These are phyloP conservation scores for Melanostoma mellinum DNA, from an alignment of 2,888 invertebrate species.

Conservation along the genomic window DNA sequence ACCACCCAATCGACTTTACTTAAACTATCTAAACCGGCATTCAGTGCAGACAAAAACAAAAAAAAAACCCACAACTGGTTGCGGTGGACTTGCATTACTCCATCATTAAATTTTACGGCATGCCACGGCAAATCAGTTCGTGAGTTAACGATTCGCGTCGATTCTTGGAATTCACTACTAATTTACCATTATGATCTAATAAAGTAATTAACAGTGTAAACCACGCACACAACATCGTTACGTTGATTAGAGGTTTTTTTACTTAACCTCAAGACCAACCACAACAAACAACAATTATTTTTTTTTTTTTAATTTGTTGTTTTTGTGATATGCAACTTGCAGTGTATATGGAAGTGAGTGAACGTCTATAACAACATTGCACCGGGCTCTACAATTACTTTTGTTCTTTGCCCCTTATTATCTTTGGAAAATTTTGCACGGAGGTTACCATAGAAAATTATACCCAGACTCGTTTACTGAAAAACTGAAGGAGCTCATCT, in stretches of 20 bases:
- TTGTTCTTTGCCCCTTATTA: slow-evolving; percentile 54
- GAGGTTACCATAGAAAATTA: slow-evolving; percentile 1
- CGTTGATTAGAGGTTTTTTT: slow-evolving; percentile 49
- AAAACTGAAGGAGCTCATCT: slow-evolving; percentile 29
- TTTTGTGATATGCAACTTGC: slow-evolving; percentile 5
- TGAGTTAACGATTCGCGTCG: slow-evolving; percentile 64
- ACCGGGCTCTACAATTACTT: slow-evolving; percentile 53
- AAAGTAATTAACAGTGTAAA: slow-evolving; percentile 67
- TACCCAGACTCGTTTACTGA: slow-evolving; percentile 1
- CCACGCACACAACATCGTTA: slow-evolving; percentile 48
- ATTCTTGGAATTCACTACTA: slow-evolving; percentile 62
- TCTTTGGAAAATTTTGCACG: slow-evolving; percentile 40
- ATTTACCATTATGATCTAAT: slow-evolving; percentile 66
- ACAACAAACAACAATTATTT: background rate
- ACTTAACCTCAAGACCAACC: slow-evolving; percentile 46
- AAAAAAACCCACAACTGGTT: background rate
- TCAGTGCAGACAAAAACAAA: no score
- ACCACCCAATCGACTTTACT: background rate
- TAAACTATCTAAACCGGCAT: background rate
- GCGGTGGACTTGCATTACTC: background rate
- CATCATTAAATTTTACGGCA: slow-evolving; percentile 40
- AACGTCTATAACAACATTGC: slow-evolving; percentile 47
- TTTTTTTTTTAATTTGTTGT: background rate
- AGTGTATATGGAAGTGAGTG: slow-evolving; percentile 12
- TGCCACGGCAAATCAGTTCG: slow-evolving; percentile 41